Base-by-base conservation (phyloP, 2,888 invertebrate species). In the Argynnis bischoffii region DNA sequence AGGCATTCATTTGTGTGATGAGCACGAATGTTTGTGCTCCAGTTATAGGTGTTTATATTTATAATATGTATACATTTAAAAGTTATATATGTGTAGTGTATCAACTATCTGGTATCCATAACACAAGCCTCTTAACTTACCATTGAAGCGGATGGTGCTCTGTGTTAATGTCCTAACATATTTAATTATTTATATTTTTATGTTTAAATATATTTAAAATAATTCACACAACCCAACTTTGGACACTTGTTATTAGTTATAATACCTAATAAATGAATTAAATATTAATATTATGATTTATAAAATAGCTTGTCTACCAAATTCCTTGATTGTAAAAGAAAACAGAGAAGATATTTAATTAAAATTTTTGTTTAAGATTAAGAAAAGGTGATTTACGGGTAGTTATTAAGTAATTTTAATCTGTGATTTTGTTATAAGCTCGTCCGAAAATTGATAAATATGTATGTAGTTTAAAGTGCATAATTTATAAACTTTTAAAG, bases 351-450 rank as follows among this genome's bases (percentile, higher is more conserved):
- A 13, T 61, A 57, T 57, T n/a, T n/a, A n/a, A n/a, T n/a, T 21
- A 46, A 41, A 14, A 14, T 16, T 61, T 51, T 48, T 21, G 3
- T 50, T 60, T 47, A 47, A 55, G 18, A 14, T 48, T 15, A 6
- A 31, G 15, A 35, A 14, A 48, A 46, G 57, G 56, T 66, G 48
- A 21, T 46, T 48, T 55, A 61, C 35, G 60, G 55, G 55, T 66
- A 55, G 60, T 46, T 54, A 57, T 56, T 57, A 18, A 59, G 16
- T 46, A 59, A 64, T 47, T 53, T 48, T 53, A 59, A 70, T 63
- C 72, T 70, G 68, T 66, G 66, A 68, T 72, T 60, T 64, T 65
- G 54, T 54, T 63, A 41, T 63, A 63, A 51, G 51, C 26, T 48
- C 16, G 26, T 13, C 15, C 48, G n/a, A 59, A 26, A 48, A 41